Evolutionary conservation across 2,888 invertebrate genomes (phyloP).

Genomic region (Helleia helle): DNA sequence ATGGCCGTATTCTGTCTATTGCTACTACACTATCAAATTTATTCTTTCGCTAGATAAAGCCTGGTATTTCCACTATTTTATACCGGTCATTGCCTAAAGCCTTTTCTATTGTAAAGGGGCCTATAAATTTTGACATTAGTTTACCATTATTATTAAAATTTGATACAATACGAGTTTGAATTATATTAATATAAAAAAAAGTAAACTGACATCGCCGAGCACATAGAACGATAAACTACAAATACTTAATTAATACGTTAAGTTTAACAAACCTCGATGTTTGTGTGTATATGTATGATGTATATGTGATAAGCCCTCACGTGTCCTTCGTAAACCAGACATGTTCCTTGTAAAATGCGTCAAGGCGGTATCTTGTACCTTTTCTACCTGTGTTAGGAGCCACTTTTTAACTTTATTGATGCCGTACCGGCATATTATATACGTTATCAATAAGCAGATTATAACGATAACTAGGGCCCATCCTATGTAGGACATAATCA

Average conservation of each 20-base stretch:
- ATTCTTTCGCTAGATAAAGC: constrained; percentile 12
- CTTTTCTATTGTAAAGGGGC: constrained; percentile 18
- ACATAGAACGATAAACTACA: no score
- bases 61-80: constrained; percentile 18
- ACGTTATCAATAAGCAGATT: background rate
- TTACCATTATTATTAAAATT: no score
- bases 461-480: background rate
- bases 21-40: constrained; percentile 16
- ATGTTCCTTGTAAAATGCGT: background rate
- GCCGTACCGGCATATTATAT: background rate
- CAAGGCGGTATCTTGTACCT: background rate
- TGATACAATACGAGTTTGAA: no score
- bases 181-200: no score
- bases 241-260: no score
- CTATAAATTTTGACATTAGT: constrained; percentile 20
- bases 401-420: background rate
- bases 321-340: no score
- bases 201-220: no score
- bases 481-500: background rate
- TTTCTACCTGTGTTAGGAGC: background rate
- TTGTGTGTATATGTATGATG: no score
- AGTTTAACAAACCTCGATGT: background rate
- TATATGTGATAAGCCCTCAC: no score
- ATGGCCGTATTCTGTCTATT: constrained; percentile 18
- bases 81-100: constrained; percentile 19